phyloP scores from a whole-genome alignment of 2,113 vertebrate species.

The Gopherus flavomarginatus region DNA sequence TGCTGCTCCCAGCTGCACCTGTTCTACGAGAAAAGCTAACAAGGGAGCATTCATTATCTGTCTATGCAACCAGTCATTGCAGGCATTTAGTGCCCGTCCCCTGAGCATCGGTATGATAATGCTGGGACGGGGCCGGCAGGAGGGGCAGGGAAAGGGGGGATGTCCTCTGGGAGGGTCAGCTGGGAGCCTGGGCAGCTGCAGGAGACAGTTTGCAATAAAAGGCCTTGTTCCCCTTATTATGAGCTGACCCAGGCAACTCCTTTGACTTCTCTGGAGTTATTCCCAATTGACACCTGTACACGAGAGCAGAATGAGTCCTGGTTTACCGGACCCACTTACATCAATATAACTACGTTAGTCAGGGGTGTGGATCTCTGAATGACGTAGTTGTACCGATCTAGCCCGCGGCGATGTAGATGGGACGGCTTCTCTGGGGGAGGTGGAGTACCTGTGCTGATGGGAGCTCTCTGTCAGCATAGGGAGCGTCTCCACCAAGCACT shows the following conservation, averaged over 20 bases:
- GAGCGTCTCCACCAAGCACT: too few species aligned
- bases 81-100: neutral
- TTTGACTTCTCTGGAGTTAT: neutral
- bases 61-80: neutral
- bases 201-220: neutral
- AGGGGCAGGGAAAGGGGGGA: neutral
- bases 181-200: neutral
- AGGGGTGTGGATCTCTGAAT: too few species aligned
- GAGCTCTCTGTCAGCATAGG: too few species aligned
- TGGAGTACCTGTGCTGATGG: too few species aligned
- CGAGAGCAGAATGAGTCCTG: too few species aligned
- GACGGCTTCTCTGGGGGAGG: too few species aligned
- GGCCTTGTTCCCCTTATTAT: neutral
- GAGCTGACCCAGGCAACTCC: neutral
- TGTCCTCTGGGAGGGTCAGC: too few species aligned
- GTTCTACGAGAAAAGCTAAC: neutral
- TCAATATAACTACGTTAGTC: too few species aligned
- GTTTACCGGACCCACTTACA: too few species aligned
- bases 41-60: neutral
- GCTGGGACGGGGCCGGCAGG: neutral
- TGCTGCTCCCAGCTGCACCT: accelerated
- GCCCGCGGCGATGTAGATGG: too few species aligned
- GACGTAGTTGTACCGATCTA: too few species aligned
- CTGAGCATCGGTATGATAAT: accelerated
- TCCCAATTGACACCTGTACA: neutral